These are phyloP conservation scores for Falco punctatus DNA, from an alignment of 2,113 vertebrate genomes.

Conservation along the genomic window DNA sequence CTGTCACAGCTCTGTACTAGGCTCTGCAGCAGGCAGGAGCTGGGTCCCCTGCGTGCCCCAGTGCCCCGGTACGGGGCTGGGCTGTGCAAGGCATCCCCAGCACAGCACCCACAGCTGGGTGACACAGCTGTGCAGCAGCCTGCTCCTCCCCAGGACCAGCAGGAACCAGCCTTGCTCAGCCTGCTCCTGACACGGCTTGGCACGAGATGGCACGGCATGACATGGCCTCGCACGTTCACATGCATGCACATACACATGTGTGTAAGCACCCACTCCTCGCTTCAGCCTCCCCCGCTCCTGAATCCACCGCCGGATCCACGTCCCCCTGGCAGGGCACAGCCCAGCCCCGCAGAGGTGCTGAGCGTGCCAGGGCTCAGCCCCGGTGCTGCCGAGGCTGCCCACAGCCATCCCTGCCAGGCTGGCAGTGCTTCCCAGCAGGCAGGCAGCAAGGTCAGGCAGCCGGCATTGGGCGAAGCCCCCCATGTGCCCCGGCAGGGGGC, in stretches of 20 bases:
- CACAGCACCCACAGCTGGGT: not conserved
- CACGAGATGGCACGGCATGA: not conserved
- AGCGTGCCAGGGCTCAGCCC: not conserved
- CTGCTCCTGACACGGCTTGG: fast-evolving
- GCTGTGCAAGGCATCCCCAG: not conserved
- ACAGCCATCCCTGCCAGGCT: not conserved
- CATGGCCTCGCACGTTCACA: not conserved
- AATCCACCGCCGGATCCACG: not conserved
- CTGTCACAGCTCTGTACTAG: fast-evolving
- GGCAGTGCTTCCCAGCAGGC: fast-evolving
- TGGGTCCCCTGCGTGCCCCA: fast-evolving
- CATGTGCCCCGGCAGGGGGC: fast-evolving
- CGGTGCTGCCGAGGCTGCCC: fast-evolving
- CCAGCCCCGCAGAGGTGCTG: not conserved
- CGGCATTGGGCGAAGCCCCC: fast-evolving
- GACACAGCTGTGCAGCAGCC: fast-evolving
- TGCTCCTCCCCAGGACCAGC: not conserved
- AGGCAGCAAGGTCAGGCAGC: not conserved
- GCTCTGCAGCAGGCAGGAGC: fast-evolving
- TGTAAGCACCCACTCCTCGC: too few relatives aligned
- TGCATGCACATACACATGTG: fast-evolving
- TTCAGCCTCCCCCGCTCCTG: fast-evolving
- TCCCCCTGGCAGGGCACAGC: not conserved
- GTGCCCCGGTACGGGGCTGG: not conserved
- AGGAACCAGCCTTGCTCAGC: not conserved